Conservation (phyloP, 2,113 vertebrate species). For the Grammomys dolichurus region DNA sequence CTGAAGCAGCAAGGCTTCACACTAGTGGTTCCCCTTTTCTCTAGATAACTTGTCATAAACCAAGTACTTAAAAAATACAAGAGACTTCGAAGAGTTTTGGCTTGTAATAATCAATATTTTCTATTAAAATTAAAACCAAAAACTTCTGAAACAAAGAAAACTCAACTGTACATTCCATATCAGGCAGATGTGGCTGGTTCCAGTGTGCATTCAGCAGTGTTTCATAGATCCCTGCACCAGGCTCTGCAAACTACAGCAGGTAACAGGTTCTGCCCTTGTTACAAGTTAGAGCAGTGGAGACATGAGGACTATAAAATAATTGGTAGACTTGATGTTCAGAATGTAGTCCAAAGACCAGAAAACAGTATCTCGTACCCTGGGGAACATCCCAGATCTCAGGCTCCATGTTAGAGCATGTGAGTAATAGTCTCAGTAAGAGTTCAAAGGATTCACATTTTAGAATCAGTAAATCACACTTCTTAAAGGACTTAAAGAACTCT, state of each 20-base stretch:
- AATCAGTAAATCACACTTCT: neutral
- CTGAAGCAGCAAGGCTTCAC: neutral
- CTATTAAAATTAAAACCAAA: conserved; percentile 20
- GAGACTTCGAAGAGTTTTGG: neutral
- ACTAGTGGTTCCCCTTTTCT: neutral
- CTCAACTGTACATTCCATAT: neutral
- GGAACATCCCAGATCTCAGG: neutral
- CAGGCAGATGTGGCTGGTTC: neutral
- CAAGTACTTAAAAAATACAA: conserved; percentile 24
- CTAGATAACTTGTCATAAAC: neutral
- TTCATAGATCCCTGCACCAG: neutral
- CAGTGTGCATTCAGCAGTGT: neutral
- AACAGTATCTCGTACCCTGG: neutral
- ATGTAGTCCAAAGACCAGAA: neutral
- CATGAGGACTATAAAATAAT: neutral
- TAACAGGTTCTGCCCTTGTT: neutral
- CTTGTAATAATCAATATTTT: neutral
- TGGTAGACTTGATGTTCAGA: neutral
- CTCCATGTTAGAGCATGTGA: neutral
- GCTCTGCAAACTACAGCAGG: neutral
- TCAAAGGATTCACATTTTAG: conserved; percentile 20
- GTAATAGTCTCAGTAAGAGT: conserved; percentile 40
- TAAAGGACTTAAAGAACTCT: neutral
- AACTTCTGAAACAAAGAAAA: conserved; percentile 36
- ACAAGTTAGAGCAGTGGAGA: neutral